Conservation (phyloP, 2,113 vertebrate species). For the Bothrops jararaca region DNA sequence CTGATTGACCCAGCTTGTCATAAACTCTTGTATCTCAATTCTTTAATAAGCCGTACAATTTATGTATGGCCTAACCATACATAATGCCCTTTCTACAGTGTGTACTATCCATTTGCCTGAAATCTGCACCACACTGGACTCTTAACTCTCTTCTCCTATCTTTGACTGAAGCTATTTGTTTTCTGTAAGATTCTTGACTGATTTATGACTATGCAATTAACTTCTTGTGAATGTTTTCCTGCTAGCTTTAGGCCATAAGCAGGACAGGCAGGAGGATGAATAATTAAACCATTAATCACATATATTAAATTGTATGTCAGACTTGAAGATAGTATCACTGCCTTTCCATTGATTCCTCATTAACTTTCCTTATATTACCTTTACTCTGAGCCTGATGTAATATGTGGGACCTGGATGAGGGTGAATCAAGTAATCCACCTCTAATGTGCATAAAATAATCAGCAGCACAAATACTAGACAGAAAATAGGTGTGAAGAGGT, state of each 20-base stretch:
- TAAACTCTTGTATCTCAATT: neutral
- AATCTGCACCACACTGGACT: neutral
- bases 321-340: neutral
- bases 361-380: neutral
- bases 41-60: neutral
- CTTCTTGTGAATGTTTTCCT: neutral
- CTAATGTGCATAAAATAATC: neutral
- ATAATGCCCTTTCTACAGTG: neutral
- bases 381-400: neutral
- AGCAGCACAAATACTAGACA: neutral
- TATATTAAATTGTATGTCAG: neutral
- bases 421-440: neutral
- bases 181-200: neutral
- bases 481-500: neutral
- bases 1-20: neutral
- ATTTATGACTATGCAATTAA: neutral
- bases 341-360: neutral
- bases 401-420: neutral
- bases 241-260: neutral
- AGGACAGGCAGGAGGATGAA: neutral
- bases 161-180: neutral
- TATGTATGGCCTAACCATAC: neutral
- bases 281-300: neutral
- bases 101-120: neutral
- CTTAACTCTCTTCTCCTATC: neutral